These are phyloP conservation scores for Notarius quadriscutis DNA, from an alignment of 2,113 vertebrate species.

Conservation along the genomic window DNA sequence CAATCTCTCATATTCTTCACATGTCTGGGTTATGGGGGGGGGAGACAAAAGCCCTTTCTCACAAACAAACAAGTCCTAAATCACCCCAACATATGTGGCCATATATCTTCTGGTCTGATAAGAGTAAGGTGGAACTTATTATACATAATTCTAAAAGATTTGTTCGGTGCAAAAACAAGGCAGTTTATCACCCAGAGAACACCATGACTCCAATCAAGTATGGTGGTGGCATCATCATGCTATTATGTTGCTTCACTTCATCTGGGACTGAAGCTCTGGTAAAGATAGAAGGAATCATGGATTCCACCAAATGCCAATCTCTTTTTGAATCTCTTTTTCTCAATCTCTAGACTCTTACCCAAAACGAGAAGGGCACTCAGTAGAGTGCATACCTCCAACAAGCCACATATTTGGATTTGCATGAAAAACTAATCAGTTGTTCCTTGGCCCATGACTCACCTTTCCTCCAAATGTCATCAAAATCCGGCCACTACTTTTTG, in stretches of 20 bases:
- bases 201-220: background rate
- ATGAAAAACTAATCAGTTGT: too few species aligned
- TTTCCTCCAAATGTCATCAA: too few species aligned
- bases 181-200: background rate
- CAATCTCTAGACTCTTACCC: background rate
- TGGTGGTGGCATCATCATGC: background rate
- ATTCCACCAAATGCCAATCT: background rate
- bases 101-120: background rate
- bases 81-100: background rate
- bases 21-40: background rate
- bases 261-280: background rate
- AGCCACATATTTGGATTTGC: too few species aligned
- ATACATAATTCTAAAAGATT: background rate
- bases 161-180: background rate
- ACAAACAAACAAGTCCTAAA: background rate
- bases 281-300: background rate
- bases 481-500: too few species aligned
- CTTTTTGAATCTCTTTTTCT: too few species aligned
- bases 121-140: background rate
- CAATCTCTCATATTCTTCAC: too few species aligned
- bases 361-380: too few species aligned
- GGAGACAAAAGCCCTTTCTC: background rate
- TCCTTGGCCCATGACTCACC: too few species aligned
- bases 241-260: background rate
- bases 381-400: too few species aligned